These are phyloP conservation scores for Entomyzon cyanotis DNA, from an alignment of 2,113 vertebrate genomes.

Conservation along the genomic window DNA sequence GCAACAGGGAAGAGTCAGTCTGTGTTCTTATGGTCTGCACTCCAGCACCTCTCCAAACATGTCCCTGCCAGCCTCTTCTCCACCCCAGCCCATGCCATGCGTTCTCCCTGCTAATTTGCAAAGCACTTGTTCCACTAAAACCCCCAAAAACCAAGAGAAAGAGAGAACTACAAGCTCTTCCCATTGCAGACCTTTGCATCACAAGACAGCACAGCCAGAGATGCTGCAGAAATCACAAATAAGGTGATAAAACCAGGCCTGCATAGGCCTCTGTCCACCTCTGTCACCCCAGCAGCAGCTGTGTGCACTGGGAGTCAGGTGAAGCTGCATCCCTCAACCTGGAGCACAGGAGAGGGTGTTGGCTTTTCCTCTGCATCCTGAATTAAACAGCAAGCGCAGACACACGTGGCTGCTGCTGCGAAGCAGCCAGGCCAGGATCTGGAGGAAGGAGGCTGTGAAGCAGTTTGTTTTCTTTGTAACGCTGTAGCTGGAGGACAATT, in stretches of 20 bases:
- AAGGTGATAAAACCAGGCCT: background rate
- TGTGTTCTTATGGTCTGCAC: accelerated
- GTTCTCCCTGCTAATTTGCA: background rate
- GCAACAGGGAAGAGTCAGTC: background rate
- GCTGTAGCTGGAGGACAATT: background rate
- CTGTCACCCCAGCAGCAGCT: background rate
- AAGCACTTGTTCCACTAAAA: background rate
- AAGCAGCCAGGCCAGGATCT: background rate
- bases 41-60: background rate
- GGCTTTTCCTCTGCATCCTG: background rate
- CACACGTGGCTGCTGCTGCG: accelerated
- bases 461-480: background rate
- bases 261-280: background rate
- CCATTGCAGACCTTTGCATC: background rate
- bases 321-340: background rate
- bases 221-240: background rate
- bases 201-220: background rate
- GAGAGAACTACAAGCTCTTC: background rate
- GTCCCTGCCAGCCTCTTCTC: background rate
- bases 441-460: background rate
- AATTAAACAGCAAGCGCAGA: background rate
- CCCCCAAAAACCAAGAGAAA: background rate
- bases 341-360: accelerated
- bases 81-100: background rate
- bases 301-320: background rate